Percentiles rank a stretch among this genome's conserved stretches.
These are phyloP conservation scores for Saguinus midas DNA, from an alignment of 2,113 vertebrate genomes.

Conservation along the genomic window DNA sequence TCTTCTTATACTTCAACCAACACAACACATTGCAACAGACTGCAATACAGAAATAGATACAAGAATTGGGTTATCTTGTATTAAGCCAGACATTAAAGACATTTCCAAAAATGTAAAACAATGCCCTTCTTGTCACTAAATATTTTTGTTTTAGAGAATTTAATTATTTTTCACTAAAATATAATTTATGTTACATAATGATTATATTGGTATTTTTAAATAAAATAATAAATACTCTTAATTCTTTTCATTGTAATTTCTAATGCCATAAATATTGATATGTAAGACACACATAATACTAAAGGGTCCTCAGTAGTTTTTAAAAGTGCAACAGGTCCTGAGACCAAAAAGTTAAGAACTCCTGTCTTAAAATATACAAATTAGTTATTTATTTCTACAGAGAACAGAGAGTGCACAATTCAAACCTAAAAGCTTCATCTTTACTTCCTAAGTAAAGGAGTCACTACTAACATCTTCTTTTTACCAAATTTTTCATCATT, in stretches of 20 bases:
- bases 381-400: neutral
- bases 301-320: neutral
- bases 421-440: neutral
- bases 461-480: neutral
- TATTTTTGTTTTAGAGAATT: neutral
- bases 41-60: neutral
- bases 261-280: neutral
- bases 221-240: neutral
- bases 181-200: neutral
- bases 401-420: neutral
- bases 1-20: neutral
- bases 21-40: neutral
- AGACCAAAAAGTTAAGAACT: neutral
- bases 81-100: neutral
- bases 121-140: neutral
- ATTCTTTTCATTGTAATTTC: neutral
- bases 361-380: neutral
- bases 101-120: neutral
- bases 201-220: neutral
- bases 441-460: neutral
- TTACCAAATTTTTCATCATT: neutral
- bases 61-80: neutral
- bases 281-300: neutral
- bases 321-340: neutral
- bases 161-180: slow-evolving; percentile 19